A percentile compares a stretch with the other conserved stretches of the same genome.
phyloP scores from a whole-genome alignment of 2,113 vertebrate genomes.

The Gymnobelideus leadbeateri region DNA sequence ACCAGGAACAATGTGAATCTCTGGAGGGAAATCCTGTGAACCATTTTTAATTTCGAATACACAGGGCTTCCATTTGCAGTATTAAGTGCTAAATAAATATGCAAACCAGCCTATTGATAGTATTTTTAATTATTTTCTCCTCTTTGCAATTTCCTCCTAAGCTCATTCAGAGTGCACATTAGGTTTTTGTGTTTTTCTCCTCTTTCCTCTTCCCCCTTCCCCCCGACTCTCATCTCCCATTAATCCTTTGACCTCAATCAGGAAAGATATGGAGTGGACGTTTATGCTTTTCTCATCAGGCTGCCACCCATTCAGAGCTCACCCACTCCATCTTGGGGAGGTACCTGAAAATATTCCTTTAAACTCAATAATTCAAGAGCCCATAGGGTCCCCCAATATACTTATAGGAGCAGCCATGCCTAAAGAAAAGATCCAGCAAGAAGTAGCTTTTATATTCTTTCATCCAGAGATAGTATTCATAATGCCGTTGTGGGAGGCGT shows the following conservation, averaged over 20 bases:
- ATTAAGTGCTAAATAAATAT: conserved; percentile 19
- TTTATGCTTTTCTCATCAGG: neutral
- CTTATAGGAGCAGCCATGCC: neutral
- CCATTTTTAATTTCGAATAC: conserved; percentile 4
- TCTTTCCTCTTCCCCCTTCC: neutral
- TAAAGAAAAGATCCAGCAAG: neutral
- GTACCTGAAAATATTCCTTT: neutral
- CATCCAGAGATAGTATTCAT: neutral
- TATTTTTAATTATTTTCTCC: conserved; percentile 33
- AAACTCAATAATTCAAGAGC: conserved; percentile 2
- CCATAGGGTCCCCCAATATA: conserved; percentile 33
- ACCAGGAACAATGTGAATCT: conserved; percentile 34
- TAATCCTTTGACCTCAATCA: neutral
- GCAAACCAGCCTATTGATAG: neutral
- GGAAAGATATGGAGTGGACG: neutral
- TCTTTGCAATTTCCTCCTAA: neutral
- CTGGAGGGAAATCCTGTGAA: neutral
- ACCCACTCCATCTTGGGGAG: conserved; percentile 6
- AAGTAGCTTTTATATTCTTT: neutral
- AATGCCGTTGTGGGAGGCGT: neutral
- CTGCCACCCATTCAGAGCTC: neutral
- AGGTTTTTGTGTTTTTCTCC: neutral
- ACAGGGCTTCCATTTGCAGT: conserved; percentile 4
- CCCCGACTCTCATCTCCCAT: neutral
- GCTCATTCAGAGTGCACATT: neutral